Percentiles rank a stretch among this genome's conserved stretches.
Evolutionary conservation across 1,140 invertebrate genomes (phyloP).

Genomic region (Euwallacea fornicatus): DNA sequence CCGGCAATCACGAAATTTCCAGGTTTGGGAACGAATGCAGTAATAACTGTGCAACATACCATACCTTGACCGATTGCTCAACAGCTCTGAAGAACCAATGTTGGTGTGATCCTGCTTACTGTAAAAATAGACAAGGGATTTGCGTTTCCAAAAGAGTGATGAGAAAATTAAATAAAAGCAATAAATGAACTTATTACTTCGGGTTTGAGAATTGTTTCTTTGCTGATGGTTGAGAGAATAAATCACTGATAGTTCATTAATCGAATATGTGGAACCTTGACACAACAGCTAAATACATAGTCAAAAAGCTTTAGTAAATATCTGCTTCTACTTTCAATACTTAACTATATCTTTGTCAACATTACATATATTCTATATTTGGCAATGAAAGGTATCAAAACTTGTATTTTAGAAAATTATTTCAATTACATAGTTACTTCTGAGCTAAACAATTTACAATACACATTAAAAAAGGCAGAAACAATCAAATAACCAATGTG

Average conservation of each 20-base stretch:
- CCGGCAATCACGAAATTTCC: conserved; percentile 1
- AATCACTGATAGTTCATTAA: too few species aligned
- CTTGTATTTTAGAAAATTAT: neutral
- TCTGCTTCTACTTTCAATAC: too few species aligned
- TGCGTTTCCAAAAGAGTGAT: conserved; percentile 8
- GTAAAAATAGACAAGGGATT: conserved; percentile 3
- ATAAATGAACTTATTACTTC: neutral
- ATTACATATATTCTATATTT: too few species aligned
- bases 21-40: conserved; percentile 17
- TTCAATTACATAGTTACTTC: neutral
- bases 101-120: conserved; percentile 14
- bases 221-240: too few species aligned
- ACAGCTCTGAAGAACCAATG: neutral
- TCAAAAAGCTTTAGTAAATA: too few species aligned
- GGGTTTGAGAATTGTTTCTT: too few species aligned
- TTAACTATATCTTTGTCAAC: too few species aligned
- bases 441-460: neutral
- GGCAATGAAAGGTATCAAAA: too few species aligned
- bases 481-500: too few species aligned
- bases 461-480: neutral
- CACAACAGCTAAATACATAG: too few species aligned
- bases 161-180: neutral
- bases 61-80: conserved; percentile 6
- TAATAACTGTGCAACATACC: conserved; percentile 8
- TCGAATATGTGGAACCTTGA: too few species aligned